Evolutionary conservation across 2,797 vertebrate genomes (phyloP).

Genomic region (Trachurus trachurus): DNA sequence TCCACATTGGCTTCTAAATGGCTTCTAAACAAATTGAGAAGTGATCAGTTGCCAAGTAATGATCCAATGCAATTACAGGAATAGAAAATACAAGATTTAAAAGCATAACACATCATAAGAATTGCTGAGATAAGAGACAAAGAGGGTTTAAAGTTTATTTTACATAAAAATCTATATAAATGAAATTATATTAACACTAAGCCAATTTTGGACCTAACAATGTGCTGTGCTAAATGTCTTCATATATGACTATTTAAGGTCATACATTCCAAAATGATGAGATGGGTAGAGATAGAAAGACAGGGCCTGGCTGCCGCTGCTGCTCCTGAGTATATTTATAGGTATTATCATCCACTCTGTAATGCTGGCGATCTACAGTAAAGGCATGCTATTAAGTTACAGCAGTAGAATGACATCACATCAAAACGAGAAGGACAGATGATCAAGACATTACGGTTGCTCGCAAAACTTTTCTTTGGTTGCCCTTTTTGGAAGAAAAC

Average conservation of each 20-base stretch:
- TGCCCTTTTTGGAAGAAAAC: conserved; percentile 74
- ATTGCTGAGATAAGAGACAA: not conserved
- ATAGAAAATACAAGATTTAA: not conserved
- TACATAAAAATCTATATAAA: not conserved
- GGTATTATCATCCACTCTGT: conserved; percentile 75
- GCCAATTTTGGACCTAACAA: conserved; percentile 33
- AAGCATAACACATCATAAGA: not conserved
- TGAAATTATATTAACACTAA: conserved; percentile 8
- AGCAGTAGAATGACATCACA: conserved; percentile 77
- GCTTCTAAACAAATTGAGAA: conserved; percentile 23
- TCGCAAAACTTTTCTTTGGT: conserved; percentile 74
- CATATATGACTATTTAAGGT: conserved; percentile 80
- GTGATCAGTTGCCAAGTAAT: conserved; percentile 25
- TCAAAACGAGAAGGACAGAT: conserved; percentile 71
- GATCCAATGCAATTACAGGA: conserved; percentile 16
- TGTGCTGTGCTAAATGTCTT: conserved; percentile 45
- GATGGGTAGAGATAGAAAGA: conserved; percentile 74
- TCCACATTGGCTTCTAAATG: conserved; percentile 9
- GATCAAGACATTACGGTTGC: conserved; percentile 66
- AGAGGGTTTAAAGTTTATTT: conserved; percentile 5
- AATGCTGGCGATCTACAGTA: conserved; percentile 62
- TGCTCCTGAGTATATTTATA: conserved; percentile 69
- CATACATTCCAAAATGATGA: conserved; percentile 82
- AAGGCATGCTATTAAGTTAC: conserved; percentile 75
- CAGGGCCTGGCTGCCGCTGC: conserved; percentile 67